These are phyloP conservation scores for Chorisops tibialis DNA, from an alignment of 2,888 invertebrate species.

Conservation along the genomic window DNA sequence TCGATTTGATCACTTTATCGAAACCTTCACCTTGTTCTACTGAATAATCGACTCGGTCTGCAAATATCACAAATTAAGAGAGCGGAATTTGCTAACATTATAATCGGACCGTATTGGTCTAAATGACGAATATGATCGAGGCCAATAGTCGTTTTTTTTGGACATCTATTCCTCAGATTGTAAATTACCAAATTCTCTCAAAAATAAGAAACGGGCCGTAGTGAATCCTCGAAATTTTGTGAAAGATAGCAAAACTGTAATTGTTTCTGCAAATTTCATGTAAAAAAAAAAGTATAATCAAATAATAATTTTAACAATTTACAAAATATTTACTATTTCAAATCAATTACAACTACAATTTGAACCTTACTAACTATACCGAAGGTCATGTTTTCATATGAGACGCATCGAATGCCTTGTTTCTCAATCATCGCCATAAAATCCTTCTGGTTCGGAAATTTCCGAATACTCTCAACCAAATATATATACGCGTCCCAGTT, in stretches of 20 bases:
- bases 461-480: conserved; percentile 94
- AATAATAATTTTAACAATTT: too few species aligned
- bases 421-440: conserved; percentile 85
- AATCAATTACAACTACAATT: too few species aligned
- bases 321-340: too few species aligned
- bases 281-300: too few species aligned
- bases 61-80: conserved; percentile 65
- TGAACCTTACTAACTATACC: conserved; percentile 91
- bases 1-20: neutral
- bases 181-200: too few species aligned
- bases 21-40: neutral
- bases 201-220: too few species aligned
- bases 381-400: conserved; percentile 85
- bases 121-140: conserved; percentile 59
- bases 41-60: conserved; percentile 55
- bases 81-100: conserved; percentile 68
- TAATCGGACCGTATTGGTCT: conserved; percentile 57
- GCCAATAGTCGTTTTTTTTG: conserved; percentile 55
- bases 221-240: too few species aligned
- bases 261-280: too few species aligned
- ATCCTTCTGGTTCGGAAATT: conserved; percentile 90
- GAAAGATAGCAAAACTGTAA: too few species aligned
- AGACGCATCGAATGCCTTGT: conserved; percentile 84
- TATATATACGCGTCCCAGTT: conserved; percentile 98
- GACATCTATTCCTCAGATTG: conserved; percentile 54